These are phyloP conservation scores for Limnothrissa miodon DNA, from an alignment of 2,113 vertebrate genomes.

Conservation along the genomic window DNA sequence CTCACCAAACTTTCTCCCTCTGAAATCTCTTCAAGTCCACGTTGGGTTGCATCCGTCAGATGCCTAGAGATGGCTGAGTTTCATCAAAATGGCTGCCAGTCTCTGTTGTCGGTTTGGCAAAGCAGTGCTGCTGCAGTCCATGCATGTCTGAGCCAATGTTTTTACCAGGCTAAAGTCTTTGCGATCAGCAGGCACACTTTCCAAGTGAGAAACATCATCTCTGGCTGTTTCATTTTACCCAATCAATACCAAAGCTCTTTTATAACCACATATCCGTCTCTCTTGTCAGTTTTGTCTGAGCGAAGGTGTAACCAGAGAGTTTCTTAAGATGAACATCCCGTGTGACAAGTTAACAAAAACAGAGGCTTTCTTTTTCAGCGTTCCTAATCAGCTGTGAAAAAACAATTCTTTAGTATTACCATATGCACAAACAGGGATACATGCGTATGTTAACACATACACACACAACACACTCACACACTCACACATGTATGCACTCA, in stretches of 20 bases:
- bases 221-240: background rate
- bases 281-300: background rate
- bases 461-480: background rate
- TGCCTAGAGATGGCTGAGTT: background rate
- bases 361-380: constrained; percentile 1
- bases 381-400: constrained; percentile 8
- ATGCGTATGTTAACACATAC: background rate
- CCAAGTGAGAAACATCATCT: too few relatives aligned
- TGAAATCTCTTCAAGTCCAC: background rate
- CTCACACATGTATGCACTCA: background rate
- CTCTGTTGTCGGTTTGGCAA: background rate
- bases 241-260: background rate
- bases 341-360: constrained; percentile 19
- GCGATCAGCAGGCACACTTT: background rate
- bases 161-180: background rate
- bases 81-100: background rate
- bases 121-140: background rate
- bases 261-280: background rate
- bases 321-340: constrained; percentile 10
- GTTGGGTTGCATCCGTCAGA: background rate
- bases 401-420: constrained; percentile 8
- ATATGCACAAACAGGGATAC: background rate
- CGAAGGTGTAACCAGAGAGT: background rate
- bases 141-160: background rate
- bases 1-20: background rate